phyloP scores from a whole-genome alignment of 2,888 invertebrate species.

The Drosophila borealis region DNA sequence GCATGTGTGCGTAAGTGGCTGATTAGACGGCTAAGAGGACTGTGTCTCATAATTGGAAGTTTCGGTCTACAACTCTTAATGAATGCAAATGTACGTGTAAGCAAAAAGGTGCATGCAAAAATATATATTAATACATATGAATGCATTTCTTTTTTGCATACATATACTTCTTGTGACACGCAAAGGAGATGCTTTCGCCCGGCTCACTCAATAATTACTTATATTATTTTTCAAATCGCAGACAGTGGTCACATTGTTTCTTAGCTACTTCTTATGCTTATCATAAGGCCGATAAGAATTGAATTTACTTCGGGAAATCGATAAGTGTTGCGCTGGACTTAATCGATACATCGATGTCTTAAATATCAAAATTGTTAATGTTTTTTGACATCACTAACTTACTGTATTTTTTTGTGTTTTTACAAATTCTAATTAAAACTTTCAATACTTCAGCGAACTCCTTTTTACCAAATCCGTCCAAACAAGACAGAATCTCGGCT shows the following conservation, averaged over 20 bases:
- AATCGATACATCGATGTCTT: slow-evolving; percentile 48
- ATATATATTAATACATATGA: background rate
- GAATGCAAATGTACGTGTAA: slow-evolving; percentile 2
- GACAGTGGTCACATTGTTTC: slow-evolving; percentile 26
- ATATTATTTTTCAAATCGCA: background rate
- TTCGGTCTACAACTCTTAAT: slow-evolving; percentile 22
- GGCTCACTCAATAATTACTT: background rate
- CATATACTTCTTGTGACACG: background rate
- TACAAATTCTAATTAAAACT: slow-evolving; percentile 52
- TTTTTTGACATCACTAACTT: slow-evolving; percentile 48
- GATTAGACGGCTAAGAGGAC: slow-evolving; percentile 32
- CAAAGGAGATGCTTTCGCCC: background rate
- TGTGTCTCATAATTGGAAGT: slow-evolving; percentile 31
- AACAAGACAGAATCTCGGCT: slow-evolving; percentile 30
- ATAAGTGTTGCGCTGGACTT: slow-evolving; percentile 10
- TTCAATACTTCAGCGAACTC: slow-evolving; percentile 27
- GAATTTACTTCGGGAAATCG: slow-evolving; percentile 23
- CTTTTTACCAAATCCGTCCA: slow-evolving; percentile 45
- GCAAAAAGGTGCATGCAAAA: background rate
- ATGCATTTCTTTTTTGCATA: background rate
- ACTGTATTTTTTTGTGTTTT: slow-evolving; percentile 46
- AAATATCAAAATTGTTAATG: slow-evolving; percentile 29
- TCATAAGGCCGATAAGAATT: slow-evolving; percentile 6
- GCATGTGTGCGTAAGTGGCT: slow-evolving; percentile 16
- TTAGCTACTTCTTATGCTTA: slow-evolving; percentile 14